Evolutionary conservation across 2,113 vertebrate species (phyloP), one percentile per base, ranked within the genome.

Genomic region (Periophthalmodon schlosseri): DNA sequence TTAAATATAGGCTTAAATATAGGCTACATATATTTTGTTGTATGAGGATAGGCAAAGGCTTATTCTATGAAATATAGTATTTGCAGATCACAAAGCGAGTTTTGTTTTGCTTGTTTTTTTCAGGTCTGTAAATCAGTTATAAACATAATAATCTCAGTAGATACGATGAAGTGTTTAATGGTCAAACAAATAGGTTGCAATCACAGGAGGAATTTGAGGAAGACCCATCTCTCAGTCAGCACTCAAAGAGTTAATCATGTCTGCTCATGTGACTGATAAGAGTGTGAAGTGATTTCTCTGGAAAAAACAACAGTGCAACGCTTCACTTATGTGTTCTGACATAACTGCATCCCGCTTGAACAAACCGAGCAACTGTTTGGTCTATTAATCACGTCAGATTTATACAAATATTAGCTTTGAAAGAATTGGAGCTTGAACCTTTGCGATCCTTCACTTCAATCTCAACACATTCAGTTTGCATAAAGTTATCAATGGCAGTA

Each of bases 181-280:
- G 15, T 44, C 36, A 60, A 50, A 44, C 34, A 52, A 52, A 52
- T 18, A 5, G 49, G 4, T 39, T 39, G 36, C 36, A 44, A 44
- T 44, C 39, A 8, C 20, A 4, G 49, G 70, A 68, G 34, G 44
- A 58, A 14, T 76, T 69, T 33, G 39, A 21, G 39, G 71, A 81
- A 68, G 16, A 52, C 44, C 21, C 10, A 72, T 6, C 7, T 34
- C 63, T 60, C 1, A 64, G 9, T 44, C 36, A n/a, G 58, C 69
- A 64, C n/a, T 71, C 49, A 36, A 65, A 65, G 78, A 84, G 69
- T 75, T 69, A 56, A 89, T 85, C 72, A 79, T 36, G 50, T 57
- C 69, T 2, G 50, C 0, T 87, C 84, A 84, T 76, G 85, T 84
- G 87, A 85, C 21, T 79, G 85, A 87, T 87, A 69, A 66, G 68